Base-by-base conservation (phyloP, 2,888 invertebrate species). In the Druceiella hillmani region DNA sequence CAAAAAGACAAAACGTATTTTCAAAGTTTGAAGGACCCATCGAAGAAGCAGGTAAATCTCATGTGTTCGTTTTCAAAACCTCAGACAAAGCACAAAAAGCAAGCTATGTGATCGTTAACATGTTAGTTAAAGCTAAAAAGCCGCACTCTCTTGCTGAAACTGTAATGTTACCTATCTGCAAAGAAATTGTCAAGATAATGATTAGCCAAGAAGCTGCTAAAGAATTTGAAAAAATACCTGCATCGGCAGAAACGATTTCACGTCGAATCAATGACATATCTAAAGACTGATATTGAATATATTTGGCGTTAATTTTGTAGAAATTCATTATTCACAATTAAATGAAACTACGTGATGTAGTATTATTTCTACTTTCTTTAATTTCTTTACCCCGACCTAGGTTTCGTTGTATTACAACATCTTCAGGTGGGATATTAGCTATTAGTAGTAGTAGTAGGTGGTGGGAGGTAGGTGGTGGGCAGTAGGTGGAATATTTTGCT, bases 1-100 rank as follows among this genome's bases (percentile, higher is more conserved):
- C 36, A 36, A 36, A 36, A 36, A 28, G 36, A 36, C 45, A 44
- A 45, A 44, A 33, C 39, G 33, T 45, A 22, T 47, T 15, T 38
- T 22, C 44, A 22, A 48, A 20, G n/a, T 44, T 31, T 17, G 46
- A 44, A 45, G 36, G 38, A 48, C 41, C 46, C 40, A 43, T 45
- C 43, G 20, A 39, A 44, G 36, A 47, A 47, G 36, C 45, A 47
- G 40, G 31, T 38, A 41, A 34, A 38, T 33, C 30, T 38, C 30
- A 41, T 38, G 38, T 34, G 34, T 41, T 41, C 38, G 29, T 34
- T 38, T 38, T 34, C 38, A 41, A 41, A 41, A 31, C 38, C 38
- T 38, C 38, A 41, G 35, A 38, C 38, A 38, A 38, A 34, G 38
- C 34, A 38, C 30, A 37, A 41, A 41, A 41, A 41, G 38, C 35